Evolutionary conservation across 2,113 vertebrate genomes (phyloP), one percentile per base, ranked within the genome.

Genomic region (Spea bombifrons): DNA sequence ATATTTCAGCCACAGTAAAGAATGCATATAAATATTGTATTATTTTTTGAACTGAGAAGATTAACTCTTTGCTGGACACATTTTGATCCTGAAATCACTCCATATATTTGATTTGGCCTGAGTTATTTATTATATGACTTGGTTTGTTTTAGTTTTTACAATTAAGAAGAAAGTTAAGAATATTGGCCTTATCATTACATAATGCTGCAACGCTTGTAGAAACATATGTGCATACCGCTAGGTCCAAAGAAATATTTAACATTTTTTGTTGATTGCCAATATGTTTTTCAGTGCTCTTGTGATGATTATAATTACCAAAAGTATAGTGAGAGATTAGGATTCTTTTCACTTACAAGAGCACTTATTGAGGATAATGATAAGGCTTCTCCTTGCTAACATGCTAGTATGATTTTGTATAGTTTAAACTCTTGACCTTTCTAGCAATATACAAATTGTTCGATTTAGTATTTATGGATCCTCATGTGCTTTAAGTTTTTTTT

Each of bases 301-400:
- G 16, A 30, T 78, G 68, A 72, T 78, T 78, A 61, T 61, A 78
- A 66, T 78, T 78, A 53, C 3, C 64, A 6, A 7, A 71, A 4
- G 68, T 47, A n/a, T 65, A 72, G 13, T 53, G 59, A 48, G 59
- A 7, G 46, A 63, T 72, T 48, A 66, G 16, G 66, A 50, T 48
- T 65, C 15, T 64, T 66, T 72, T 72, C 69, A 45, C 15, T 78
- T 72, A 45, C n/a, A 72, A 78, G 69, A 50, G 59, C 76, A 66
- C 61, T 78, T 8, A 72, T 64, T 13, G 17, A 66, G 9, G 43
- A 30, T 66, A 71, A 65, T 65, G 68, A 78, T 61, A 78, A 64
- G 47, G 44, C 45, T 72, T 59, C 48, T 78, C 30, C 2, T 52
- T 9, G 9, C 7, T 15, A 4, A 2, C 12, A 4, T 72, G 13